A percentile compares a stretch with the other conserved stretches of the same genome.
phyloP scores from a whole-genome alignment of 2,888 invertebrate genomes.

The Nomada goodeniana region DNA sequence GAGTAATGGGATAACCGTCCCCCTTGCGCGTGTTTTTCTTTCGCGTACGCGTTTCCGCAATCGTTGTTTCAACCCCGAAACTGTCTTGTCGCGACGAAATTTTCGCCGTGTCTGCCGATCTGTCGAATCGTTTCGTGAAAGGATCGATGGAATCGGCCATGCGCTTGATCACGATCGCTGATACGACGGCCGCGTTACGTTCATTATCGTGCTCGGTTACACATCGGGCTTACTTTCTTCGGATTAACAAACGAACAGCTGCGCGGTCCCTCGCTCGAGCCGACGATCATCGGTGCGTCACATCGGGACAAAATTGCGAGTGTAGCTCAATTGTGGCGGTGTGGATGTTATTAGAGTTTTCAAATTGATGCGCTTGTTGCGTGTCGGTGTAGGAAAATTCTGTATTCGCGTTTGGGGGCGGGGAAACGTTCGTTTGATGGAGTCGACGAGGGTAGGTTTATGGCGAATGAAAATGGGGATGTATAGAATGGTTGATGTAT shows the following conservation, averaged over 20 bases:
- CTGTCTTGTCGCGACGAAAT: slow-evolving; percentile 31
- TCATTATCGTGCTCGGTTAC: slow-evolving; percentile 32
- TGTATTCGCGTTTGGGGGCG: not conserved
- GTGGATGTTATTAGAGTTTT: not conserved
- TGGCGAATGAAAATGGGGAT: no score
- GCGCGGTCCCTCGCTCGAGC: not conserved
- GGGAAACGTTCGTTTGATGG: not conserved
- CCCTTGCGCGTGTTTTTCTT: slow-evolving; percentile 29
- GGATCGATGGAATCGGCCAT: slow-evolving; percentile 18
- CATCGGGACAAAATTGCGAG: not conserved
- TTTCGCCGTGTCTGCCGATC: not conserved
- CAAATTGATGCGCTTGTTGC: not conserved
- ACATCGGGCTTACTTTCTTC: not conserved
- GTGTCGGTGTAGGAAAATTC: not conserved
- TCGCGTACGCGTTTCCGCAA: not conserved
- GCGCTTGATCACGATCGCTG: slow-evolving; percentile 22
- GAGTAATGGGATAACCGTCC: slow-evolving; percentile 48
- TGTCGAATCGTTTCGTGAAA: not conserved
- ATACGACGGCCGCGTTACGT: slow-evolving; percentile 13
- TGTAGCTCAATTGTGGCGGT: not conserved
- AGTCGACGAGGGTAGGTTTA: not conserved
- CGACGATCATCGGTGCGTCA: slow-evolving; percentile 4
- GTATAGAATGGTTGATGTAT: no score
- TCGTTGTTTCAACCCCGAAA: not conserved
- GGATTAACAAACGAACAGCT: slow-evolving; percentile 18